Evolutionary conservation across 2,113 vertebrate genomes (phyloP).

Genomic region (Pedetes capensis): DNA sequence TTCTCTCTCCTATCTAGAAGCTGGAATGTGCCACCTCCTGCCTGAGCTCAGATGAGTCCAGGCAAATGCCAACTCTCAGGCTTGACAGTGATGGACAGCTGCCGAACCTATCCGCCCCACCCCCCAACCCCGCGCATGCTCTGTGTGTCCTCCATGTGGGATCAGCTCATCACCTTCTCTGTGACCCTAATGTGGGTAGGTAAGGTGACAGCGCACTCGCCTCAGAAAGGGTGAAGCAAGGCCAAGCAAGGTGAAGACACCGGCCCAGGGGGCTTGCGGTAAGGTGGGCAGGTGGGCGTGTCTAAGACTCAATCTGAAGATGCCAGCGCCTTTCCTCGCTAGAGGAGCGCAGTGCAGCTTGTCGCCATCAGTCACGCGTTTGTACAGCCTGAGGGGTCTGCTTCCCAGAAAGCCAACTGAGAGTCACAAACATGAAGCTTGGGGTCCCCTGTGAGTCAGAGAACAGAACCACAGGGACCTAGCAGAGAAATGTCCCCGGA

Average conservation of each 20-base stretch:
- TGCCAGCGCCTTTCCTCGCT: not conserved
- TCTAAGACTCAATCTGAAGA: too few species aligned
- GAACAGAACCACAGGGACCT: not conserved
- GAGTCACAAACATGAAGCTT: not conserved
- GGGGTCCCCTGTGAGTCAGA: not conserved
- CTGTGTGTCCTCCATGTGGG: not conserved
- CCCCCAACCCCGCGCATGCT: fast-evolving
- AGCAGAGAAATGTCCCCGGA: not conserved
- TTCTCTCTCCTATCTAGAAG: not conserved
- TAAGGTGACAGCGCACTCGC: not conserved
- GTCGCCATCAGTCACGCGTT: not conserved
- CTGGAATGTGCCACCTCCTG: not conserved
- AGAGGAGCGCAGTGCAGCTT: not conserved
- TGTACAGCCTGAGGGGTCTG: not conserved
- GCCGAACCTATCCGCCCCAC: too few species aligned
- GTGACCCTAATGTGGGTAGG: fast-evolving
- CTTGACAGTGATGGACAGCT: not conserved
- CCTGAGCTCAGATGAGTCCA: not conserved
- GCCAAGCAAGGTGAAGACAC: not conserved
- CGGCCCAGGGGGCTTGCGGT: fast-evolving
- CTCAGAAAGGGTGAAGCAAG: not conserved
- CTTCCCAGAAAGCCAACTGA: not conserved
- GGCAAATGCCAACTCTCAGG: not conserved
- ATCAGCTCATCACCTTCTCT: not conserved
- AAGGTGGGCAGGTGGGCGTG: too few species aligned